phyloP scores from a whole-genome alignment of 2,888 invertebrate species.

The Dendrolimus pini region DNA sequence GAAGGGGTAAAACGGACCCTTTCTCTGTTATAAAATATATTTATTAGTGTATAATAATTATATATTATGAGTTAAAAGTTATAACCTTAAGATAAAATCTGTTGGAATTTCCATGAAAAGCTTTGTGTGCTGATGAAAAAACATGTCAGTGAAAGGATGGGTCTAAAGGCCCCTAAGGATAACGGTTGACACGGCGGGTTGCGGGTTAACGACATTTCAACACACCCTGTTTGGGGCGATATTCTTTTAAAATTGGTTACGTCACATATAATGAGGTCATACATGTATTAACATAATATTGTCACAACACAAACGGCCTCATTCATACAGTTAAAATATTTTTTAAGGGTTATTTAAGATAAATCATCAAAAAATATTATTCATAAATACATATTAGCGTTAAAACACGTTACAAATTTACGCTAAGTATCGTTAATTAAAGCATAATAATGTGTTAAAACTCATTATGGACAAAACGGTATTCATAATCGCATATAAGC shows the following conservation, averaged over 20 bases:
- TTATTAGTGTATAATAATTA: neutral
- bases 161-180: conserved; percentile 22
- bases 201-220: conserved; percentile 21
- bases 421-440: too few relatives aligned
- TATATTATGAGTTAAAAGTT: neutral
- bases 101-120: neutral
- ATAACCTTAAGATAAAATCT: neutral
- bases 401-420: too few relatives aligned
- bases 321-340: too few relatives aligned
- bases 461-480: too few relatives aligned
- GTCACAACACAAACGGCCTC: too few relatives aligned
- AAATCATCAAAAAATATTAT: too few relatives aligned
- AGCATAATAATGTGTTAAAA: too few relatives aligned
- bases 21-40: too few relatives aligned
- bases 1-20: too few relatives aligned
- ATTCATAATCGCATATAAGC: too few relatives aligned
- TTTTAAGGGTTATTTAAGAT: too few relatives aligned
- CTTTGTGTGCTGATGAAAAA: conserved; percentile 24
- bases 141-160: conserved; percentile 20
- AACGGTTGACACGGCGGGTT: conserved; percentile 12
- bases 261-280: neutral
- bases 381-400: too few relatives aligned
- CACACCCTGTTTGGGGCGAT: neutral
- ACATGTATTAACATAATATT: neutral
- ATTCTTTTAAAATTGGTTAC: neutral